phyloP scores from a whole-genome alignment of 2,797 vertebrate species.

The Parauchenoglanis punctatus region DNA sequence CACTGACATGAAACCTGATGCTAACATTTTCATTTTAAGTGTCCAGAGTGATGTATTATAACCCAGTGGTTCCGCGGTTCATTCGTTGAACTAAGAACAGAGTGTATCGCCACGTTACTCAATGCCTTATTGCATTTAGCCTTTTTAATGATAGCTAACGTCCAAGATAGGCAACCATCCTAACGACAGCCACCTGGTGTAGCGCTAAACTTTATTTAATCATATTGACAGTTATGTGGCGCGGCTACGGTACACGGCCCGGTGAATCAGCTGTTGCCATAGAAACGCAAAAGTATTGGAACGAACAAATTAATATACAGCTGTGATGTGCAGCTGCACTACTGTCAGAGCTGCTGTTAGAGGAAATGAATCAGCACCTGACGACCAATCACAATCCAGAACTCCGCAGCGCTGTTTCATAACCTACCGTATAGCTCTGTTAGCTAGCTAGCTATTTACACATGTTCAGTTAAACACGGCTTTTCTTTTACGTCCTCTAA shows the following conservation, averaged over 20 bases:
- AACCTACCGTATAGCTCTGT: neutral
- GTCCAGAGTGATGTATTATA: neutral
- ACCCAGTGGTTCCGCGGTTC: neutral
- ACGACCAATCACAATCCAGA: neutral
- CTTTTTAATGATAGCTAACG: neutral
- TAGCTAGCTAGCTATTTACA: neutral
- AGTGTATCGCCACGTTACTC: neutral
- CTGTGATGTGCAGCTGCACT: neutral
- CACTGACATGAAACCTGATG: constrained; percentile 1
- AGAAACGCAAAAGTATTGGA: neutral
- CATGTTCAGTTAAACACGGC: neutral
- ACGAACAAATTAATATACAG: neutral
- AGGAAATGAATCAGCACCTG: neutral
- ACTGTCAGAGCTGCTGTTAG: neutral
- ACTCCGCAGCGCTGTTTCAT: neutral
- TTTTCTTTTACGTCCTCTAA: neutral
- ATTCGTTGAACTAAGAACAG: neutral
- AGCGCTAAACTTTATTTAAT: neutral
- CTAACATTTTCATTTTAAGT: neutral
- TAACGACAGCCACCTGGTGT: neutral
- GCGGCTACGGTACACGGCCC: too few relatives aligned
- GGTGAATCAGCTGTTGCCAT: neutral
- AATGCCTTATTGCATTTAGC: neutral
- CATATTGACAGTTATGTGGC: too few relatives aligned
- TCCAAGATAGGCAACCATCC: neutral